Evolutionary conservation across 2,113 vertebrate genomes (phyloP).

Genomic region (Xiphorhynchus elegans): DNA sequence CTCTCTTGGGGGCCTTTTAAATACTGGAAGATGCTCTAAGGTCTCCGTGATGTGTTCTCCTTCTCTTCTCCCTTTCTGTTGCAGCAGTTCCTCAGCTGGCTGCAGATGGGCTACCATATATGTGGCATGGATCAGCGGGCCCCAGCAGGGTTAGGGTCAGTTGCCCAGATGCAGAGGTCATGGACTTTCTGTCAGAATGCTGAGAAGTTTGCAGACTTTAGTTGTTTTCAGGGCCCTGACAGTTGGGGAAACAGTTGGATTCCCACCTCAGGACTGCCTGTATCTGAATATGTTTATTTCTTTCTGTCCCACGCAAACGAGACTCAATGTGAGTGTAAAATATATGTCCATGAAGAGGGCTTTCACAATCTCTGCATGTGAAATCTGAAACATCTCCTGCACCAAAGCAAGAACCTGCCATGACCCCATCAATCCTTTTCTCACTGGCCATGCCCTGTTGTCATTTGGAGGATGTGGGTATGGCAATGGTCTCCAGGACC

Average conservation of each 20-base stretch:
- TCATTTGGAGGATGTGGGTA: background rate
- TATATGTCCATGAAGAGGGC: rapidly evolving
- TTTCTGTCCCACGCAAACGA: background rate
- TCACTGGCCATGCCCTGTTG: rapidly evolving
- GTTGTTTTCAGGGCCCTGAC: background rate
- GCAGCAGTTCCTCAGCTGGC: background rate
- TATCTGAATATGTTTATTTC: background rate
- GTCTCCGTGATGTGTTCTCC: background rate
- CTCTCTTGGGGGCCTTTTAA: background rate
- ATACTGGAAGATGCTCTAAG: background rate
- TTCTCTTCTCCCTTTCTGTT: background rate
- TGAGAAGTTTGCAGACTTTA: background rate
- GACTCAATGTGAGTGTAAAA: background rate
- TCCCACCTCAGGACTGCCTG: background rate
- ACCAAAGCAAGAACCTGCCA: background rate
- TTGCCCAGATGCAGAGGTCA: background rate
- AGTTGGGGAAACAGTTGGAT: background rate
- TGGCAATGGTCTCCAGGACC: background rate
- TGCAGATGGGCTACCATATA: rapidly evolving
- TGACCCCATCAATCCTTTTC: background rate
- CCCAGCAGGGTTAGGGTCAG: background rate
- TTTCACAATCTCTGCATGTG: background rate
- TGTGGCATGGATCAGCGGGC: background rate
- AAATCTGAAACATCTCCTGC: background rate
- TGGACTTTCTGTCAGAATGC: background rate